Percentiles rank a stretch among this genome's conserved stretches.
Conservation (phyloP, 2,797 vertebrate genomes). For the Semaprochilodus insignis region DNA sequence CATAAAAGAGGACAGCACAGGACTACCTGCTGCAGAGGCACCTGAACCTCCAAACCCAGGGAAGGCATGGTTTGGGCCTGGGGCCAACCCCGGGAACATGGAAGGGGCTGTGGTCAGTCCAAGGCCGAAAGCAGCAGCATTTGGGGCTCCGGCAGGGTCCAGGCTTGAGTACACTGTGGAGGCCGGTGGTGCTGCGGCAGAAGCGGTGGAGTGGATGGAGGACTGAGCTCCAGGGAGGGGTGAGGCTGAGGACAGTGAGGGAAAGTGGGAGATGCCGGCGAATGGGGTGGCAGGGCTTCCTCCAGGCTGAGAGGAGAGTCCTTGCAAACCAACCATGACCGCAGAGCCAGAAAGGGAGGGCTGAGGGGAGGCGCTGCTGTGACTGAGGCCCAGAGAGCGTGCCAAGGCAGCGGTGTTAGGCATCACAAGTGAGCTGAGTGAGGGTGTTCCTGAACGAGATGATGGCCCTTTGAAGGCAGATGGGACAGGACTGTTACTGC, state of each 20-base stretch:
- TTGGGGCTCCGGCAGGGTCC: constrained; percentile 73
- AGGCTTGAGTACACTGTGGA: constrained; percentile 79
- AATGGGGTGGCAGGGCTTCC: constrained; percentile 83
- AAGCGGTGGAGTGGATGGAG: constrained; percentile 72
- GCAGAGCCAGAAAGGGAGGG: constrained; percentile 83
- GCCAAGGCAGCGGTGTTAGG: constrained; percentile 78
- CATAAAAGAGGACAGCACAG: constrained; percentile 90
- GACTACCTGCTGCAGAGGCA: constrained; percentile 82
- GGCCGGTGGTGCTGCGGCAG: constrained; percentile 70
- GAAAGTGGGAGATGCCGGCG: constrained; percentile 85
- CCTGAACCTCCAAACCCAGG: constrained; percentile 88
- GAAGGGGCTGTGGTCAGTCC: constrained; percentile 87
- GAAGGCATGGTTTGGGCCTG: constrained; percentile 85
- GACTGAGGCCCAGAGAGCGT: constrained; percentile 80
- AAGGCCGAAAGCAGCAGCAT: constrained; percentile 86
- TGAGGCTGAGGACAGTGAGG: constrained; percentile 83
- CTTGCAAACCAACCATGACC: constrained; percentile 80
- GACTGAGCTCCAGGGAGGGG: constrained; percentile 69
- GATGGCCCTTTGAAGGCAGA: constrained; percentile 92
- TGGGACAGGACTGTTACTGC: constrained; percentile 87
- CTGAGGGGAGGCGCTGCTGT: constrained; percentile 82
- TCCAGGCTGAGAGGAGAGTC: constrained; percentile 76
- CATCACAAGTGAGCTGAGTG: constrained; percentile 82
- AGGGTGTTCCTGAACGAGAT: constrained; percentile 83
- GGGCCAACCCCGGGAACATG: constrained; percentile 83